These are phyloP conservation scores for Mugil cephalus DNA, from an alignment of 2,113 vertebrate species.

Conservation along the genomic window DNA sequence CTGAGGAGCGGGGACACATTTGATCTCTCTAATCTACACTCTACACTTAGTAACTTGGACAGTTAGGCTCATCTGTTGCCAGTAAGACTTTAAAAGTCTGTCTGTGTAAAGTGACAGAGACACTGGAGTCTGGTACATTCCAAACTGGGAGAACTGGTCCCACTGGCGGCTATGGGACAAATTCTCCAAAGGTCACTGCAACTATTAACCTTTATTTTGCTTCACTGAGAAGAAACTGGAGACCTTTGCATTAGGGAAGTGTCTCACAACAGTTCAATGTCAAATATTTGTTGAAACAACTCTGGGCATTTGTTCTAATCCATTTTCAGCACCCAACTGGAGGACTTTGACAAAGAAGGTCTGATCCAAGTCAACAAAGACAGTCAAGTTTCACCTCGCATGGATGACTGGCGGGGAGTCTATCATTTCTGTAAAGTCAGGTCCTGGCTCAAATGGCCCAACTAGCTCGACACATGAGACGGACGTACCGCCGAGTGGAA, in stretches of 20 bases:
- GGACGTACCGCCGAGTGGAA: conserved; percentile 6
- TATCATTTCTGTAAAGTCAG: conserved; percentile 54
- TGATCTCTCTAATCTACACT: conserved; percentile 29
- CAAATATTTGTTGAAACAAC: conserved; percentile 19
- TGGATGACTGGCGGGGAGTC: conserved; percentile 7
- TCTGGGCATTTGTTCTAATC: conserved; percentile 11
- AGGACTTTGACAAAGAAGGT: conserved; percentile 1
- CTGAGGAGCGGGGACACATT: background rate
- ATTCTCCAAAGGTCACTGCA: conserved; percentile 65
- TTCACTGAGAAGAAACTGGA: conserved; percentile 65
- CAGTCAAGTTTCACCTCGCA: conserved; percentile 23
- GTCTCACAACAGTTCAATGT: conserved; percentile 28
- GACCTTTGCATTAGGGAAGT: conserved; percentile 38
- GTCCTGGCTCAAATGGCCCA: conserved; percentile 29
- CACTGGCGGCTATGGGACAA: conserved; percentile 11
- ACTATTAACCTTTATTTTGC: conserved; percentile 72
- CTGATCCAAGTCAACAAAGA: conserved; percentile 33
- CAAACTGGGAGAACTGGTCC: conserved; percentile 33
- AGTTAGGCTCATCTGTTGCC: conserved; percentile 19
- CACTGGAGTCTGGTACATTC: conserved; percentile 33
- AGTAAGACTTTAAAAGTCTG: conserved; percentile 32
- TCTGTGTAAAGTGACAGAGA: background rate
- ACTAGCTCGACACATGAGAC: conserved; percentile 43
- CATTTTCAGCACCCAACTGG: background rate
- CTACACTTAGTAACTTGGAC: conserved; percentile 1